These are phyloP conservation scores for Drosophila sucinea DNA, from an alignment of 1,140 invertebrate species.

Conservation along the genomic window DNA sequence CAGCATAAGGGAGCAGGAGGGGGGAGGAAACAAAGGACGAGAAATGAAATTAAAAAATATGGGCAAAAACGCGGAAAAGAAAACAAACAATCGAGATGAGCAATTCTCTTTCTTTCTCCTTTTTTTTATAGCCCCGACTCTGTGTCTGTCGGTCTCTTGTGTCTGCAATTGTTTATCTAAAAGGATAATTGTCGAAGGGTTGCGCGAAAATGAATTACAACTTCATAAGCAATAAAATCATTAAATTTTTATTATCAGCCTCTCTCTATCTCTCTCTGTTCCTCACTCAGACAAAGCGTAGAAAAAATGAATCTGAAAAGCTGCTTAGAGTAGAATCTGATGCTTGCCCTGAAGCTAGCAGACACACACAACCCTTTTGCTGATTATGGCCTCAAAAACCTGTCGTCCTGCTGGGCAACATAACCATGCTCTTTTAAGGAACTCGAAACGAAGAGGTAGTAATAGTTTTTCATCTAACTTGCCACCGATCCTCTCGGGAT, in stretches of 20 bases:
- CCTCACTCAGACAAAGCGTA: neutral
- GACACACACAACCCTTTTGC: constrained; percentile 19
- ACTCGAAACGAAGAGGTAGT: neutral
- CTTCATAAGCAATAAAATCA: constrained; percentile 81
- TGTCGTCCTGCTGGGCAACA: constrained; percentile 29
- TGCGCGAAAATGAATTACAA: constrained; percentile 73
- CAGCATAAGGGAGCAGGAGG: constrained; percentile 5
- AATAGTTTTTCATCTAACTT: neutral
- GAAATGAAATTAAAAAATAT: constrained; percentile 57
- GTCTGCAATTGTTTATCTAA: constrained; percentile 78
- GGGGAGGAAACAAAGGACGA: constrained; percentile 39
- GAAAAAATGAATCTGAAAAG: constrained; percentile 41
- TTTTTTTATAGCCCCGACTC: constrained; percentile 32
- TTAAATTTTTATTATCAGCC: constrained; percentile 72
- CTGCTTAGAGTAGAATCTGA: constrained; percentile 25
- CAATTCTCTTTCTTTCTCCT: neutral
- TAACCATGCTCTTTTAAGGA: constrained; percentile 16
- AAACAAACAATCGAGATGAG: constrained; percentile 52
- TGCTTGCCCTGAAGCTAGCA: constrained; percentile 14
- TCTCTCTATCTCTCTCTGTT: constrained; percentile 11
- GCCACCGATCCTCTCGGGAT: too few species aligned
- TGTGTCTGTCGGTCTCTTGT: constrained; percentile 1
- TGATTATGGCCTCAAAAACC: constrained; percentile 24
- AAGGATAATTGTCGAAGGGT: constrained; percentile 76
- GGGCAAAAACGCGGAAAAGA: constrained; percentile 67